phyloP scores from a whole-genome alignment of 2,888 invertebrate species.

The Orthonychiurus folsomi region DNA sequence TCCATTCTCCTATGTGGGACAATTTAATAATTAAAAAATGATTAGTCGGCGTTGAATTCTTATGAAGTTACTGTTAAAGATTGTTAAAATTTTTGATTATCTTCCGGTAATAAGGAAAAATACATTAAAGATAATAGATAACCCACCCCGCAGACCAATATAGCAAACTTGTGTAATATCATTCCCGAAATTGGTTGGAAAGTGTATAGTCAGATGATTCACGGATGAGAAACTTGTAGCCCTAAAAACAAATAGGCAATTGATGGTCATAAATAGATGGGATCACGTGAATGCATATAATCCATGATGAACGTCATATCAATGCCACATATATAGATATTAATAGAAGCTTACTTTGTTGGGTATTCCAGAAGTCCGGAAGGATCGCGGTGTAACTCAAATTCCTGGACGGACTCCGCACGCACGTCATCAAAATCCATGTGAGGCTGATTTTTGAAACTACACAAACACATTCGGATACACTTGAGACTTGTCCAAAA shows the following conservation, averaged over 20 bases:
- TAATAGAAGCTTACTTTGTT: conserved; percentile 82
- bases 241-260: conserved; percentile 48
- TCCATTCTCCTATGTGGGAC: no score
- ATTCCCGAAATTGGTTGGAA: conserved; percentile 77
- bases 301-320: no score
- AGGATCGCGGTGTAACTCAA: conserved; percentile 71
- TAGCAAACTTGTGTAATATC: conserved; percentile 82
- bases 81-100: no score
- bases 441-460: conserved; percentile 83
- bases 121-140: no score
- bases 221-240: conserved; percentile 86
- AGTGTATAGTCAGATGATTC: conserved; percentile 78
- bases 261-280: neutral
- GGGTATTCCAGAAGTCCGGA: conserved; percentile 76
- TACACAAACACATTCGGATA: no score
- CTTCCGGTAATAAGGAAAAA: no score
- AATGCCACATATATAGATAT: no score
- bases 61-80: no score
- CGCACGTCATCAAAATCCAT: conserved; percentile 89
- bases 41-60: no score
- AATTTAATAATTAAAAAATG: no score
- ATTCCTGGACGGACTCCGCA: conserved; percentile 72
- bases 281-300: neutral
- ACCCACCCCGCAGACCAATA: conserved; percentile 87
- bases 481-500: no score